phyloP scores from a whole-genome alignment of 2,797 vertebrate genomes.

The Neomorphus geoffroyi region DNA sequence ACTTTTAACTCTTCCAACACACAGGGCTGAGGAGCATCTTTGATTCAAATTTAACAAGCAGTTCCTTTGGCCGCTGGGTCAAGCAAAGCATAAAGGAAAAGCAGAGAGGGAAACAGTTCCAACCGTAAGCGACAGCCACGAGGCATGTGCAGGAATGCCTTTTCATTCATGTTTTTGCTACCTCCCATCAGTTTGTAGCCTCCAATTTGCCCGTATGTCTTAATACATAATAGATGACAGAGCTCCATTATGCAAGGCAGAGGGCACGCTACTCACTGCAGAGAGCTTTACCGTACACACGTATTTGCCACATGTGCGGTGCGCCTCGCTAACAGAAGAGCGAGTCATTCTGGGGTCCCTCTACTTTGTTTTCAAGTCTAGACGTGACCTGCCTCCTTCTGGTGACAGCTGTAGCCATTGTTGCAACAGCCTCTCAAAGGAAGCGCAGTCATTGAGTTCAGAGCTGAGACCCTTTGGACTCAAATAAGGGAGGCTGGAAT shows the following conservation, averaged over 20 bases:
- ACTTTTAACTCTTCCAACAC: neutral
- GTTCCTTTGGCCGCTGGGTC: neutral
- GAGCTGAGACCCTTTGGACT: conserved; percentile 19
- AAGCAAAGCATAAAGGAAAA: neutral
- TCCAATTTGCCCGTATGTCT: conserved; percentile 14
- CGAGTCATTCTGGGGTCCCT: neutral
- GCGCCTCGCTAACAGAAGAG: neutral
- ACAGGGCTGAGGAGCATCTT: neutral
- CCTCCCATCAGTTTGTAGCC: neutral
- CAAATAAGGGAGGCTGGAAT: conserved; percentile 23
- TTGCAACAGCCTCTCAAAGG: conserved; percentile 47
- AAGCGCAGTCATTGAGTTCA: conserved; percentile 28
- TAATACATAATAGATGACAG: neutral
- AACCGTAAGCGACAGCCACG: neutral
- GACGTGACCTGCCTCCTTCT: conserved; percentile 25
- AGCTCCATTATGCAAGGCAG: neutral
- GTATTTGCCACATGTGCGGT: neutral
- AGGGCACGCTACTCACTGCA: neutral
- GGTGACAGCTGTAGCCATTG: neutral
- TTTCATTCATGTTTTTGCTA: neutral
- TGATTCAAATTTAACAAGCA: neutral
- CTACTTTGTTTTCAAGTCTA: conserved; percentile 12
- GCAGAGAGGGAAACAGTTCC: neutral
- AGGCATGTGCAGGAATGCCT: neutral
- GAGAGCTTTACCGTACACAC: neutral